Conservation (phyloP, 1,140 invertebrate species). For the Rhyacophila brunnea region DNA sequence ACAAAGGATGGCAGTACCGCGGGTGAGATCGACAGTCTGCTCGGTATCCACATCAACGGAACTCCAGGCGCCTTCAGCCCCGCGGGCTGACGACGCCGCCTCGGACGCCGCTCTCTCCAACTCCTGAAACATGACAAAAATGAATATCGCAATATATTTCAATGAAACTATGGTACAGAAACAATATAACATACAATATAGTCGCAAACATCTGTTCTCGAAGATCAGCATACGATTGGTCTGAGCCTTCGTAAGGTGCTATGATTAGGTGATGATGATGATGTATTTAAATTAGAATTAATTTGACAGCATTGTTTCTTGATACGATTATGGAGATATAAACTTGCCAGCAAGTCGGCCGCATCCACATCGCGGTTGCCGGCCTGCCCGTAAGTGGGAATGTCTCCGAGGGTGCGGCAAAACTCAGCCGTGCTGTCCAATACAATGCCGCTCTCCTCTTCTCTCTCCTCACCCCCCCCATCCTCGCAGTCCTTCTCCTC, state of each 20-base stretch:
- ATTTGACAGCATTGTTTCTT: neutral
- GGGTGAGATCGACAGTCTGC: slow-evolving; percentile 39
- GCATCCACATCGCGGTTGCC: slow-evolving; percentile 83
- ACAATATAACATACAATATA: neutral
- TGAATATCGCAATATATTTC: neutral
- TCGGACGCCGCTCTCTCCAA: slow-evolving; percentile 30
- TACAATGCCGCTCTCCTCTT: slow-evolving; percentile 65
- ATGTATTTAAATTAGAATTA: neutral
- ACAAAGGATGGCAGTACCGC: too few species aligned
- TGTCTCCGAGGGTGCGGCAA: slow-evolving; percentile 92
- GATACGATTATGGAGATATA: neutral
- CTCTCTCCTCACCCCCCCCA: slow-evolving; percentile 43
- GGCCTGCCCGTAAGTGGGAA: slow-evolving; percentile 87
- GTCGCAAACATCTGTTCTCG: neutral
- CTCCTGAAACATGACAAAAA: slow-evolving; percentile 16
- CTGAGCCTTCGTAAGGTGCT: too few species aligned
- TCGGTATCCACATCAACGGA: slow-evolving; percentile 46
- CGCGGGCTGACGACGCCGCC: slow-evolving; percentile 28
- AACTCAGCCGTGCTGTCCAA: slow-evolving; percentile 96
- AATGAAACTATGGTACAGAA: neutral
- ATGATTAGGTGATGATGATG: too few species aligned
- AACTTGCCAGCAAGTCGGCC: slow-evolving; percentile 75
- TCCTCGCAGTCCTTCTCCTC: slow-evolving; percentile 49
- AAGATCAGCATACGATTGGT: too few species aligned
- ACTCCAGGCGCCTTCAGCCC: slow-evolving; percentile 43